Percentiles rank a stretch among this genome's conserved stretches.
Evolutionary conservation across 2,888 invertebrate genomes (phyloP).

Genomic region (Agonum fuliginosum): DNA sequence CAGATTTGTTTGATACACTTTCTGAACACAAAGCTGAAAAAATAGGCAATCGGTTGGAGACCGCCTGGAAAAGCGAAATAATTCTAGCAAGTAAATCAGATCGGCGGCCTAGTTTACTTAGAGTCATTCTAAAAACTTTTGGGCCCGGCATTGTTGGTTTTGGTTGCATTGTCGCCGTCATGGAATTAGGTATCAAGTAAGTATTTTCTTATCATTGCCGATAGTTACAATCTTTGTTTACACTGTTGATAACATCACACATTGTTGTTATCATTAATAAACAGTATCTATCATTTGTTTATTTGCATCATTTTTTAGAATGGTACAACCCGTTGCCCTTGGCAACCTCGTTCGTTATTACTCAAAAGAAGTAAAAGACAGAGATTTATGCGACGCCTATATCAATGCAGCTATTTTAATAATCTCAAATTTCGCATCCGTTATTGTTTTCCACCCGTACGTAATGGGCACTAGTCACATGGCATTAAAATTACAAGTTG

Average conservation of each 20-base stretch:
- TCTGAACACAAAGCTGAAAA: constrained; percentile 79
- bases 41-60: constrained; percentile 80
- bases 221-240: neutral
- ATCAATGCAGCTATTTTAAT: constrained; percentile 86
- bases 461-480: constrained; percentile 91
- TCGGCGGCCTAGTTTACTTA: constrained; percentile 64
- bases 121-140: constrained; percentile 67
- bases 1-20: constrained; percentile 83
- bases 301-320: constrained; percentile 18
- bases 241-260: neutral
- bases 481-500: constrained; percentile 90
- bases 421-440: constrained; percentile 83
- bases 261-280: neutral
- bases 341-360: constrained; percentile 55
- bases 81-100: constrained; percentile 68
- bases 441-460: constrained; percentile 92
- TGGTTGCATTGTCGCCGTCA: constrained; percentile 38
- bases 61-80: constrained; percentile 71
- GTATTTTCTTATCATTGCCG: constrained; percentile 19
- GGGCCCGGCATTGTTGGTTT: constrained; percentile 61
- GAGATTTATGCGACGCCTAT: constrained; percentile 78
- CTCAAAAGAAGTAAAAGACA: constrained; percentile 19
- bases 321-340: constrained; percentile 51
- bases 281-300: neutral
- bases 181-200: constrained; percentile 55